These are phyloP conservation scores for Anomalospiza imberbis DNA, from an alignment of 2,797 vertebrate species.

Conservation along the genomic window DNA sequence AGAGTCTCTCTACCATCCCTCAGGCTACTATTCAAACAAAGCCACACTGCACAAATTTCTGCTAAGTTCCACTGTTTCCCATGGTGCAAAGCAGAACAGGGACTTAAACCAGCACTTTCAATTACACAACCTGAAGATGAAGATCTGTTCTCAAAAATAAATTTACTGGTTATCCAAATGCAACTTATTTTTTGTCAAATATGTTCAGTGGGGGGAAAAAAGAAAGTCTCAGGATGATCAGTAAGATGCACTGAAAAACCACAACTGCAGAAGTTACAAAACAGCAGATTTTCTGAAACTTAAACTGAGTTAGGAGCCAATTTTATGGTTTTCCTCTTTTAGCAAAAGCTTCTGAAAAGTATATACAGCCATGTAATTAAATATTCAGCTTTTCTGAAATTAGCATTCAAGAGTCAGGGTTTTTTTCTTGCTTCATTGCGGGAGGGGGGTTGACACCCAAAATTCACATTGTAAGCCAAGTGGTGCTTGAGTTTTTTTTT, in stretches of 20 bases:
- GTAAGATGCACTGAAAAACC: neutral
- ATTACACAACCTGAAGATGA: neutral
- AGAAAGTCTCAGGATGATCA: neutral
- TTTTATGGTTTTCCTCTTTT: neutral
- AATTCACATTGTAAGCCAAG: neutral
- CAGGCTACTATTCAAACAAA: slow-evolving; percentile 21
- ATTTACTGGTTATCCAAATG: neutral
- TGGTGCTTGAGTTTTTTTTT: neutral
- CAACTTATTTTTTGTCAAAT: neutral
- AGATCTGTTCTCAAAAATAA: neutral
- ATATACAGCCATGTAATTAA: neutral
- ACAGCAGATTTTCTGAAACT: neutral
- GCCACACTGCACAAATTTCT: neutral
- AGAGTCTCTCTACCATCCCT: neutral
- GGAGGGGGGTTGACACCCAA: neutral
- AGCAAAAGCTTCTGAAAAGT: neutral
- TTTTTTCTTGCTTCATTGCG: neutral
- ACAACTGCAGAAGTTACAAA: neutral
- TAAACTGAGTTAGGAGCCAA: neutral
- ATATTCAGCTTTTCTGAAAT: neutral
- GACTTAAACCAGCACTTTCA: neutral
- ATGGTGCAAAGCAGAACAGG: neutral
- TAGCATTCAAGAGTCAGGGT: accelerated
- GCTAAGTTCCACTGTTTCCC: neutral
- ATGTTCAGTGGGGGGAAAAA: accelerated